phyloP scores from a whole-genome alignment of 2,113 vertebrate genomes.

The Pterocles orientalis region DNA sequence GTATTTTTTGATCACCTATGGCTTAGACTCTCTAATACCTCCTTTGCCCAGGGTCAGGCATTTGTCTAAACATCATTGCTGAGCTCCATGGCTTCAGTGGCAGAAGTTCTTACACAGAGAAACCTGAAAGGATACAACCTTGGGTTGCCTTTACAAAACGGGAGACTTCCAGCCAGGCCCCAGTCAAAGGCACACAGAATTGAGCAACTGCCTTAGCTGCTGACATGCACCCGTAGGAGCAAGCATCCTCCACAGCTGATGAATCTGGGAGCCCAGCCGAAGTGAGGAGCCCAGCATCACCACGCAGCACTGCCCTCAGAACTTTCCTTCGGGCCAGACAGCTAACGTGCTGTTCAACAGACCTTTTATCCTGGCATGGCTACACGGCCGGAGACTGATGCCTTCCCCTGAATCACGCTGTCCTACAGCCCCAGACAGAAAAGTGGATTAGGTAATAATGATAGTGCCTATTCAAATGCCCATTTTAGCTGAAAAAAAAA shows the following conservation, averaged over 20 bases:
- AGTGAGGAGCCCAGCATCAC: rapidly evolving
- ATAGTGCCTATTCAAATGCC: background rate
- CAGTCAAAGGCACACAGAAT: background rate
- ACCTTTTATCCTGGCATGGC: background rate
- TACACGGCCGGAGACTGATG: background rate
- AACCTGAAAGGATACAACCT: background rate
- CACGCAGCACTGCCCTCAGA: background rate
- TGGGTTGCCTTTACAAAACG: background rate
- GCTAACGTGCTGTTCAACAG: background rate
- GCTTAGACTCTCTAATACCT: background rate
- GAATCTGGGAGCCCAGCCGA: background rate
- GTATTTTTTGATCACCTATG: background rate
- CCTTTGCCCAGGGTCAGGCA: background rate
- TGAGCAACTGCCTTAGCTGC: background rate
- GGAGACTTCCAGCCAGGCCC: background rate
- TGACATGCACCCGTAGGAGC: background rate
- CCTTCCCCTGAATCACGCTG: background rate
- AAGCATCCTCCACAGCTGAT: rapidly evolving
- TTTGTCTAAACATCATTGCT: background rate
- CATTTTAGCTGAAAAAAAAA: background rate
- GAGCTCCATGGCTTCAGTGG: background rate
- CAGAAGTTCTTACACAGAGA: background rate
- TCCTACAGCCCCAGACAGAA: background rate
- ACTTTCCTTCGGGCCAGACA: background rate
- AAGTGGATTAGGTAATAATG: background rate